Percentiles rank a stretch among this genome's conserved stretches.
Conservation (phyloP, 2,888 invertebrate species). For the Lepidochrysops patricia region DNA sequence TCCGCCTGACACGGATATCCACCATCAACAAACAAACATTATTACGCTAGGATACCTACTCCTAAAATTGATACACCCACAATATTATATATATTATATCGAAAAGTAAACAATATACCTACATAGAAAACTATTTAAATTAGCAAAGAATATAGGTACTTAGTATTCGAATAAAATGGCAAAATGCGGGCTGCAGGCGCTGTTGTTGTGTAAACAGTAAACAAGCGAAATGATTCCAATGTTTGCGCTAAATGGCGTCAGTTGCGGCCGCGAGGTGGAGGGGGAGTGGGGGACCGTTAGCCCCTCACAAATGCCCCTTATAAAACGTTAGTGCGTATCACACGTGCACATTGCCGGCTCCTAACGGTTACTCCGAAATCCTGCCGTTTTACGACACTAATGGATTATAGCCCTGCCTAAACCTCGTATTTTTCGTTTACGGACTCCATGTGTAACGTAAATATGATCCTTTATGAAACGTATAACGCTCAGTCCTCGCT, state of each 20-base stretch:
- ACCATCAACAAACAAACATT: no score
- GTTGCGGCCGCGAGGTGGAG: slow-evolving; percentile 59
- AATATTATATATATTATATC: no score
- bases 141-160: not conserved
- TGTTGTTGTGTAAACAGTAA: slow-evolving; percentile 34
- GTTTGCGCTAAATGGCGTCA: slow-evolving; percentile 65
- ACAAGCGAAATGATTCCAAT: slow-evolving; percentile 51
- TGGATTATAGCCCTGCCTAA: slow-evolving; percentile 64
- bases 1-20: no score
- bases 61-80: no score
- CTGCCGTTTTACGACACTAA: slow-evolving; percentile 67
- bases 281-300: not conserved
- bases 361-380: slow-evolving; percentile 60
- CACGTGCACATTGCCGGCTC: slow-evolving; percentile 58
- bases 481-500: not conserved
- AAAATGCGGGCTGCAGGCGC: not conserved
- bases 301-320: slow-evolving; percentile 39
- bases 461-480: slow-evolving; percentile 17
- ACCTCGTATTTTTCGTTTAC: slow-evolving; percentile 45
- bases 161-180: not conserved
- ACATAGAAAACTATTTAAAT: no score
- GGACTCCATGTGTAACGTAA: slow-evolving; percentile 26
- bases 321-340: slow-evolving; percentile 72
- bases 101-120: no score
- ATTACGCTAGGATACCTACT: no score